Evolutionary conservation across 1,140 invertebrate species (phyloP).

Genomic region (Pachypeltis micranthus): DNA sequence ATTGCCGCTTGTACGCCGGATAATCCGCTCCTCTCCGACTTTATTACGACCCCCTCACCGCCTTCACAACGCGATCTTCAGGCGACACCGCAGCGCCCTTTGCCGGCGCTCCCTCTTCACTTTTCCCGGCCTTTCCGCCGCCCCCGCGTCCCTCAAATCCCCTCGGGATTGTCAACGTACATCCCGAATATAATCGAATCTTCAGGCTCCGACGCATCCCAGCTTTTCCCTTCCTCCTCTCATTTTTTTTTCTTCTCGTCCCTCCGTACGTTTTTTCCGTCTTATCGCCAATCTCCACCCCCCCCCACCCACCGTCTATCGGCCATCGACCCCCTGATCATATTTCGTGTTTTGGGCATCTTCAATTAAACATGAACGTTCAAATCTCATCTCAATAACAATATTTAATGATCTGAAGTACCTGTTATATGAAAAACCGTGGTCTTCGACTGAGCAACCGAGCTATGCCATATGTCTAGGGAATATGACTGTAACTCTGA

Average conservation of each 20-base stretch:
- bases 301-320: no score
- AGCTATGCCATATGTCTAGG: no score
- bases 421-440: no score
- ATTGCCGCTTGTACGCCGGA: conserved; percentile 4
- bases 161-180: neutral
- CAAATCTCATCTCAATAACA: no score
- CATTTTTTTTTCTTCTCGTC: neutral
- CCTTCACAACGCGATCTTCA: neutral
- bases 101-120: neutral
- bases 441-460: no score
- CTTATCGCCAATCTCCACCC: no score
- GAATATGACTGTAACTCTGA: no score
- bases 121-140: neutral
- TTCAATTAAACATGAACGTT: no score
- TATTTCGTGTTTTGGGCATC: no score
- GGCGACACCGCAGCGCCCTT: neutral
- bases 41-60: conserved; percentile 2
- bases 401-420: no score
- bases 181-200: conserved; percentile 2
- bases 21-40: conserved; percentile 7
- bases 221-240: neutral
- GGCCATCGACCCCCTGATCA: no score
- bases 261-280: no score
- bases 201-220: neutral
- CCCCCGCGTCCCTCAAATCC: neutral